Conservation (phyloP, 2,797 vertebrate species). For the Pyrocephalus nanus region DNA sequence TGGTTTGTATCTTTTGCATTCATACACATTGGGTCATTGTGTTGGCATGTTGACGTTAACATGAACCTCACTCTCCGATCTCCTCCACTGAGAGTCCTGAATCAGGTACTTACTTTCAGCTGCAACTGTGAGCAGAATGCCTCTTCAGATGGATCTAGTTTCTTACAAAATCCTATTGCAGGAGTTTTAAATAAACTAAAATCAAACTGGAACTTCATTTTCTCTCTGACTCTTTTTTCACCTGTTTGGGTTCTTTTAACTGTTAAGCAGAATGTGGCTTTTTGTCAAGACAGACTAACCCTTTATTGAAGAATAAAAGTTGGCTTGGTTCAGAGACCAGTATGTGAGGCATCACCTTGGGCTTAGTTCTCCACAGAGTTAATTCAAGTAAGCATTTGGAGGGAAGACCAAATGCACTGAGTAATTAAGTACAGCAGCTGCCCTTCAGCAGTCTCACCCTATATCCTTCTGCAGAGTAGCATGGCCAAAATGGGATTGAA, state of each 20-base stretch:
- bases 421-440: not conserved
- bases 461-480: not conserved
- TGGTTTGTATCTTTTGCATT: not conserved
- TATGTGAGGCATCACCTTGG: not conserved
- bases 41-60: not conserved
- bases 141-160: not conserved
- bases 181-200: not conserved
- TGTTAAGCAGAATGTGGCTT: not conserved
- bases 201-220: not conserved
- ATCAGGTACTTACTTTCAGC: not conserved
- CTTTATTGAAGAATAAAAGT: not conserved
- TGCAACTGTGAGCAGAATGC: not conserved
- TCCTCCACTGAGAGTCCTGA: not conserved
- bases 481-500: not conserved
- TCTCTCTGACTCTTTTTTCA: accelerated
- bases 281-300: not conserved
- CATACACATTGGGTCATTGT: not conserved
- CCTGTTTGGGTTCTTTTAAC: not conserved
- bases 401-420: not conserved
- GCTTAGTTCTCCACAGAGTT: not conserved
- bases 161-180: not conserved
- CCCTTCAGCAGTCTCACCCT: not conserved
- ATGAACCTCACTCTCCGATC: not conserved
- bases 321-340: accelerated
- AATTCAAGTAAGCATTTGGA: not conserved